Percentiles rank a stretch among this genome's conserved stretches.
Evolutionary conservation across 2,797 vertebrate species (phyloP).

Genomic region (Tokudaia tokunoshimensis): DNA sequence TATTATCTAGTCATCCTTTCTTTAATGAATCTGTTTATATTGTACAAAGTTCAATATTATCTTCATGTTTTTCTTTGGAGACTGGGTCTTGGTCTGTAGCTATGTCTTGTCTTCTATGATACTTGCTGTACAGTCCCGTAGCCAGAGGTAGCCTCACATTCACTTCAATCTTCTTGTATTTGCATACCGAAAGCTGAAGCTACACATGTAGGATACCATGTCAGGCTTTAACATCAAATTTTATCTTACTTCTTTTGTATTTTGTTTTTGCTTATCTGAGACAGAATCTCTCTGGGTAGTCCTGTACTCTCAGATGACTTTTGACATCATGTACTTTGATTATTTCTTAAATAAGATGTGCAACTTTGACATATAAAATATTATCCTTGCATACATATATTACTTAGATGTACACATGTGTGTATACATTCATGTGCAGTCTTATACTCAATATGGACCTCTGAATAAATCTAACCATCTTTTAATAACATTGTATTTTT

Average conservation of each 20-base stretch:
- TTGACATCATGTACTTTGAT: conserved; percentile 6
- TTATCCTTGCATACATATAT: not conserved
- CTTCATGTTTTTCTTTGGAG: not conserved
- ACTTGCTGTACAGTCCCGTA: not conserved
- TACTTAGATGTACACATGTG: not conserved
- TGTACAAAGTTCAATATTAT: not conserved
- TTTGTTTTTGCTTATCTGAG: not conserved
- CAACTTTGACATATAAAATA: not conserved
- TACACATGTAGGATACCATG: not conserved
- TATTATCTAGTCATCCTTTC: not conserved
- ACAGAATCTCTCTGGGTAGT: not conserved
- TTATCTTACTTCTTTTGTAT: not conserved
- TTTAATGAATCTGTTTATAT: conserved; percentile 14
- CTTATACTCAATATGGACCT: not conserved
- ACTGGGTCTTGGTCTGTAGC: not conserved
- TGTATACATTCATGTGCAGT: not conserved
- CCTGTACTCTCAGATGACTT: not conserved
- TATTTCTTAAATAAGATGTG: conserved; percentile 35
- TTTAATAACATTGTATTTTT: not conserved
- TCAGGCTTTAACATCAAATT: not conserved
- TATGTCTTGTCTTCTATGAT: not conserved
- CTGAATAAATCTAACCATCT: not conserved
- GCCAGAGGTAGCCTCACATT: not conserved
- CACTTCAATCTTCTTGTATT: not conserved
- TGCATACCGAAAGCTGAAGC: not conserved